Evolutionary conservation across 2,797 vertebrate species (phyloP), one percentile per base, ranked within the genome.

Genomic region (Moxostoma hubbsi): DNA sequence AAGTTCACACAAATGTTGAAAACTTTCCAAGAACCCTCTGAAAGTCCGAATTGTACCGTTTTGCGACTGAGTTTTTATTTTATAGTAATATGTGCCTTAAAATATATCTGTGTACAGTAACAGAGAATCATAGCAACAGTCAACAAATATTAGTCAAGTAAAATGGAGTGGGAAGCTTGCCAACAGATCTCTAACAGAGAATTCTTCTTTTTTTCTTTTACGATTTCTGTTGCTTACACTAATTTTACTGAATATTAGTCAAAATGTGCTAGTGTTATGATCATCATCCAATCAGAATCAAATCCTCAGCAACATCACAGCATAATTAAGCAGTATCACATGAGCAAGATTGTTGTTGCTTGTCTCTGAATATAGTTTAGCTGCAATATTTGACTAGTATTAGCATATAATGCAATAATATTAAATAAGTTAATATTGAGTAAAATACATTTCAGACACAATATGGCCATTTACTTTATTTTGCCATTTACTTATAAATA

Each of bases 1-100:
- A 36, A 54, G 45, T 69, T 70, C 65, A 72, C 12, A 18, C 45
- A 46, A 12, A 76, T 57, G 12, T 36, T 57, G 54, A 12, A 18
- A 58, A 67, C 12, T 57, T 46, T 66, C 18, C 0, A 18, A 74
- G n/a, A 51, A 45, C 24, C 43, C n/a, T 5, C 1, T 7, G 43
- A 24, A 43, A 13, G 11, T 18, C 3, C 8, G 16, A 55, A 8
- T n/a, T 5, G 49, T 13, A 51, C 6, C 47, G 11, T 24, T 7
- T 2, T 65, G 2, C 1, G 7, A 47, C 15, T 67, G 10, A 53
- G 50, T 4, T 45, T 59, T 59, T 9, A 4, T 1, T 59, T 59
- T 18, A 4, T 1, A 59, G 16, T 9, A 24, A 18, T 13, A 46
- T 46, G 11, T 63, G 13, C 2, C 12, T 10, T 16, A 15, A 57